These are phyloP conservation scores for Solen grandis DNA, from an alignment of 1,140 invertebrate species.

Conservation along the genomic window DNA sequence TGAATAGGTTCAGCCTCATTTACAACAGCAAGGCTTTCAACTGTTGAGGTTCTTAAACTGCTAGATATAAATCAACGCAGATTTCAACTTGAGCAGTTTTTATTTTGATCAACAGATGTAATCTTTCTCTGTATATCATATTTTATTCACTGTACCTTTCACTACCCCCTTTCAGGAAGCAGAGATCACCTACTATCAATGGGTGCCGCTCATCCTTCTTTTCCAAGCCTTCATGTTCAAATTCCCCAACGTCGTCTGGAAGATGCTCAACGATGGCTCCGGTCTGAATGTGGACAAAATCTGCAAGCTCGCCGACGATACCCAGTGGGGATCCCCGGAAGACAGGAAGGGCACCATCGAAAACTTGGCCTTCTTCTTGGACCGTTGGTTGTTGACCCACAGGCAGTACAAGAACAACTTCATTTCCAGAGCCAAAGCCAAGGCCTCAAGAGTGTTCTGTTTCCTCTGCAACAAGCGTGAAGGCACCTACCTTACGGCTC, in stretches of 20 bases:
- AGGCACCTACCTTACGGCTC: constrained; percentile 81
- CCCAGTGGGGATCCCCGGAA: constrained; percentile 63
- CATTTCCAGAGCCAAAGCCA: constrained; percentile 63
- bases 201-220: constrained; percentile 98
- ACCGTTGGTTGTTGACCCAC: constrained; percentile 69
- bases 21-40: no score
- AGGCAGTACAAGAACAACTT: constrained; percentile 65
- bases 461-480: constrained; percentile 80
- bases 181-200: constrained; percentile 92
- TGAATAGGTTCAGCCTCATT: no score
- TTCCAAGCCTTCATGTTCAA: constrained; percentile 96
- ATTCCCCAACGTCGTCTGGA: constrained; percentile 87
- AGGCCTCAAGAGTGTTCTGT: constrained; percentile 66
- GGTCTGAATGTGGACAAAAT: constrained; percentile 73
- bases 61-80: not conserved
- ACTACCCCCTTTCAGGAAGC: constrained; percentile 82
- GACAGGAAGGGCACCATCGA: constrained; percentile 65
- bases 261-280: constrained; percentile 65
- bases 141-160: not conserved
- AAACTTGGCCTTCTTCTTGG: constrained; percentile 68
- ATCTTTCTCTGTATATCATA: not conserved
- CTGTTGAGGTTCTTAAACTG: no score
- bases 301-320: constrained; percentile 86
- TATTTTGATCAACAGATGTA: not conserved
- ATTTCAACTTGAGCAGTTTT: not conserved